Percentiles rank a stretch among this genome's conserved stretches.
Evolutionary conservation across 2,113 vertebrate species (phyloP).

Genomic region (Psittacula cyanocephala): DNA sequence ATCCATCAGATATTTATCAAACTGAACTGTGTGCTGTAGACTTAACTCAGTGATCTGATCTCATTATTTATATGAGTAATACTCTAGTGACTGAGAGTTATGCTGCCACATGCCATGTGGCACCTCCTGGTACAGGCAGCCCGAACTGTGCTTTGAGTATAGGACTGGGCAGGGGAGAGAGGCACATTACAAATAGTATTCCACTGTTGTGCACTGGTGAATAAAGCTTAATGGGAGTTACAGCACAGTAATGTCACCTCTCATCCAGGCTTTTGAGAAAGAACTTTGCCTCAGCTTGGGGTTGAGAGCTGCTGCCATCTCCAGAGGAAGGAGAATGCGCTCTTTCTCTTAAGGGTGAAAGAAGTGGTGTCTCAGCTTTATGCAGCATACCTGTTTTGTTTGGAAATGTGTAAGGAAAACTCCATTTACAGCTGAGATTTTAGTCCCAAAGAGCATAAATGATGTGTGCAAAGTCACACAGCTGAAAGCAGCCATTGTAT

Average conservation of each 20-base stretch:
- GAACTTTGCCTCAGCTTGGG: accelerated
- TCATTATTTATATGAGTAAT: neutral
- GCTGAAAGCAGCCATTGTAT: neutral
- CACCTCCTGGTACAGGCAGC: neutral
- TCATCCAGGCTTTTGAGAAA: neutral
- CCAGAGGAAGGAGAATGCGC: neutral
- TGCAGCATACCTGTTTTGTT: accelerated
- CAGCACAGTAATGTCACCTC: neutral
- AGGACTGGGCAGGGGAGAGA: neutral
- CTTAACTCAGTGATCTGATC: neutral
- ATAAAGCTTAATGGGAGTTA: neutral
- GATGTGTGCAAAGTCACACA: neutral
- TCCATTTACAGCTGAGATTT: neutral
- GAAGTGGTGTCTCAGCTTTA: neutral
- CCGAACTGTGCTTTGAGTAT: neutral
- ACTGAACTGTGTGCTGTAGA: neutral
- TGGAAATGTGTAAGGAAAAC: neutral
- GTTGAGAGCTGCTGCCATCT: neutral
- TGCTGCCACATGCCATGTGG: accelerated
- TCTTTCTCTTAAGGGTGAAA: neutral
- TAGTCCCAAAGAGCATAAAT: neutral
- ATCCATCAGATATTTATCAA: neutral
- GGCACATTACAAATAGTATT: neutral
- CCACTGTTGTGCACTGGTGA: neutral
- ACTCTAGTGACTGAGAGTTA: neutral